A percentile compares a stretch with the other conserved stretches of the same genome.
Evolutionary conservation across 2,113 vertebrate species (phyloP).

Genomic region (Okapia johnstoni): DNA sequence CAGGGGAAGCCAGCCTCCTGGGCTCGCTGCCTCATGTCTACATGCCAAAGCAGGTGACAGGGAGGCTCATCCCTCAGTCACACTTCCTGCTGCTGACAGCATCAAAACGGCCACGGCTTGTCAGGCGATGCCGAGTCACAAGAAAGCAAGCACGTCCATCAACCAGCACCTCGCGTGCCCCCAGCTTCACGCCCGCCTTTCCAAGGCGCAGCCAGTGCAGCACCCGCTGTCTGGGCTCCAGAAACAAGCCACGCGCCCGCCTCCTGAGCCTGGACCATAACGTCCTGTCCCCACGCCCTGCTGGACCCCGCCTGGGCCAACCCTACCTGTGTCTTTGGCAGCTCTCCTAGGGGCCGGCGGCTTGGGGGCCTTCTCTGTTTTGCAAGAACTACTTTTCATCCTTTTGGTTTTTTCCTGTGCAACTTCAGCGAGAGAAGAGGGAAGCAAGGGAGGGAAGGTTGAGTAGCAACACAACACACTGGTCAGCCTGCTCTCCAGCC

Average conservation of each 20-base stretch:
- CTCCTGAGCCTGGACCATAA: neutral
- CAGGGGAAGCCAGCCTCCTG: accelerated
- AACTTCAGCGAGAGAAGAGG: slow-evolving; percentile 14
- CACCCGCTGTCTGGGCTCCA: neutral
- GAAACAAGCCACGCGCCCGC: neutral
- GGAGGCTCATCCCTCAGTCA: neutral
- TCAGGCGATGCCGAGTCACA: accelerated
- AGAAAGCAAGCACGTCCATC: accelerated
- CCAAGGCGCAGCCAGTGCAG: neutral
- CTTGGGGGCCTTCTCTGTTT: neutral
- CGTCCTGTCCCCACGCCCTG: neutral
- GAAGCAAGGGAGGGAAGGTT: neutral
- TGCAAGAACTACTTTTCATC: neutral
- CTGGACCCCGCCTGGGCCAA: accelerated
- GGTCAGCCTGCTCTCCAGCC: neutral
- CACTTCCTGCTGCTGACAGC: accelerated
- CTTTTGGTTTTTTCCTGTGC: neutral
- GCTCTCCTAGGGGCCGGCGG: neutral
- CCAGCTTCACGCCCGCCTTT: accelerated
- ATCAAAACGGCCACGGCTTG: accelerated
- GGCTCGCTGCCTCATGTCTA: neutral
- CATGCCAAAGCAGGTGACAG: neutral
- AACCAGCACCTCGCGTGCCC: accelerated
- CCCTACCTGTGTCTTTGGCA: slow-evolving; percentile 62
- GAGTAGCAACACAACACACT: accelerated